These are phyloP conservation scores for Eutrigla gurnardus DNA, from an alignment of 2,797 vertebrate genomes.

Conservation along the genomic window DNA sequence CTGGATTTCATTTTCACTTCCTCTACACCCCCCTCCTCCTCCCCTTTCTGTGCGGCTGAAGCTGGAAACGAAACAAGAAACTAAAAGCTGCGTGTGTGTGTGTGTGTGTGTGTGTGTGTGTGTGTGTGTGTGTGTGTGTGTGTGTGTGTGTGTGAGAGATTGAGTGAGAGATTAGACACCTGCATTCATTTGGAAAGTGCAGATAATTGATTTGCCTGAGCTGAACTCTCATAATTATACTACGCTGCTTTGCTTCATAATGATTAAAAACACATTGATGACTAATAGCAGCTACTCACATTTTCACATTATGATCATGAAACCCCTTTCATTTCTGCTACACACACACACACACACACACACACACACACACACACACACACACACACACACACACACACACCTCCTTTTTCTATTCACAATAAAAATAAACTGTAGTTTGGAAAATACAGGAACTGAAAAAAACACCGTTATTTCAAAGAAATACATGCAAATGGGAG, in stretches of 20 bases:
- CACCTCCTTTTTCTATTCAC: constrained; percentile 19
- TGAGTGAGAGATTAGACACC: constrained; percentile 6
- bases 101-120: neutral
- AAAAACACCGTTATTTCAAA: neutral
- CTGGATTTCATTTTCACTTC: constrained; percentile 95
- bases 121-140: neutral
- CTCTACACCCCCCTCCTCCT: constrained; percentile 43
- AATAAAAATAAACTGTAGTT: constrained; percentile 15
- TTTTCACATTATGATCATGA: neutral
- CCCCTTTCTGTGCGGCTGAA: constrained; percentile 17
- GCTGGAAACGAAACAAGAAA: constrained; percentile 78
- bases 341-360: too few species aligned
- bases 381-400: too few species aligned
- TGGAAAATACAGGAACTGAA: constrained; percentile 14
- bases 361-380: too few species aligned
- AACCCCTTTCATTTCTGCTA: too few species aligned
- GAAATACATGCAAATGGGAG: neutral
- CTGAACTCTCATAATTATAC: neutral
- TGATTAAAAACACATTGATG: too few species aligned
- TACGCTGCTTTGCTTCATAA: too few species aligned
- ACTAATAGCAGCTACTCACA: too few species aligned
- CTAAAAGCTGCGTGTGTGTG: neutral
- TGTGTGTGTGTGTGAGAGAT: neutral
- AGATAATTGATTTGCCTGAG: neutral
- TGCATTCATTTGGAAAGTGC: constrained; percentile 21